Conservation (phyloP, 2,888 invertebrate genomes). For the Tenthredo distinguenda region DNA sequence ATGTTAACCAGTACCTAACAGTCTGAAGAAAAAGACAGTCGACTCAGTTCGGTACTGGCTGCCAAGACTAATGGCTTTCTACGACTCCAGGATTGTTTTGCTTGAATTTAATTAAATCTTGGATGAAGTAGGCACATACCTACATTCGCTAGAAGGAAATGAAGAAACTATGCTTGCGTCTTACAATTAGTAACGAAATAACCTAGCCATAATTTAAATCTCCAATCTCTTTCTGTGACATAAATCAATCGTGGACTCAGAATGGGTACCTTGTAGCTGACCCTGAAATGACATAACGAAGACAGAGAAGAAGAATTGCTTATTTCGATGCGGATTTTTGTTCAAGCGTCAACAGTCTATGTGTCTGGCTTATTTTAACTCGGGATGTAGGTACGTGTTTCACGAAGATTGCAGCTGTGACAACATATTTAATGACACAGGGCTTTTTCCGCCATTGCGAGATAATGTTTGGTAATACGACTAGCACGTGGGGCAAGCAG, state of each 20-base stretch:
- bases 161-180: slow-evolving; percentile 14
- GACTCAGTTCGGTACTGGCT: slow-evolving; percentile 40
- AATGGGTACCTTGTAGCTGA: background rate
- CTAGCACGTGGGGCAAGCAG: slow-evolving; percentile 11
- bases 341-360: slow-evolving; percentile 21
- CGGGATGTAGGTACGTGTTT: slow-evolving; percentile 23
- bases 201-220: background rate
- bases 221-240: background rate
- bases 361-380: slow-evolving; percentile 17
- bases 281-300: background rate
- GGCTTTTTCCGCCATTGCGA: slow-evolving; percentile 39
- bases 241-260: slow-evolving; percentile 2
- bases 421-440: slow-evolving; percentile 50
- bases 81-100: slow-evolving; percentile 40
- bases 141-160: slow-evolving; percentile 23
- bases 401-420: slow-evolving; percentile 50
- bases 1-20: slow-evolving; percentile 11
- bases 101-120: slow-evolving; percentile 48
- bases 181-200: slow-evolving; percentile 29
- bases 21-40: slow-evolving; percentile 18
- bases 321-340: background rate
- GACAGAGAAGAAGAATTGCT: background rate
- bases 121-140: slow-evolving; percentile 17
- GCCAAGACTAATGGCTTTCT: slow-evolving; percentile 46
- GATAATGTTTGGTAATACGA: slow-evolving; percentile 42